Conservation (phyloP, 1,140 invertebrate genomes). For the Camponotus floridanus region DNA sequence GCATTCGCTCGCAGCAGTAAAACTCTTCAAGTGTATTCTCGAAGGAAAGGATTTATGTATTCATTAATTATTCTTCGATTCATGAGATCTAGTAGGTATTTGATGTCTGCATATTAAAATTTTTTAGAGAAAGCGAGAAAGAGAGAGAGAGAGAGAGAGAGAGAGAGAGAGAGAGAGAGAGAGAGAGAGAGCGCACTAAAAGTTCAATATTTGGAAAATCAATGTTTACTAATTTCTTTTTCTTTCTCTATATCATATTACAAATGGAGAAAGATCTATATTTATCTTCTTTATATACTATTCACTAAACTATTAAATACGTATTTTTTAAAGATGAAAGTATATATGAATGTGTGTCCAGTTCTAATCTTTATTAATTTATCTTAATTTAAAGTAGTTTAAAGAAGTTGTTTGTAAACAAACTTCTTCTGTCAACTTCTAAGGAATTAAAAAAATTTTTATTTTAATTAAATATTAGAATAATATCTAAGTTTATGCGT, state of each 20-base stretch:
- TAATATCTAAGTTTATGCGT: no score
- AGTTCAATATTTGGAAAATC: background rate
- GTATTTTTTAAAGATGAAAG: no score
- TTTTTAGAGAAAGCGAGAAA: background rate
- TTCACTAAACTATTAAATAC: no score
- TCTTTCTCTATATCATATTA: background rate
- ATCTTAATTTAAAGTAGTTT: no score
- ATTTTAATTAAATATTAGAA: no score
- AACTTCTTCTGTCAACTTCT: no score
- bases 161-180: background rate
- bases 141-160: background rate
- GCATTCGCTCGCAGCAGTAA: background rate
- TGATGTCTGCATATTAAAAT: background rate
- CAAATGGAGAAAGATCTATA: background rate
- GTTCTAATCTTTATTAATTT: no score
- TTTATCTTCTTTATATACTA: background rate
- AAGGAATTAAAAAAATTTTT: no score
- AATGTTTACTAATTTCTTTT: background rate
- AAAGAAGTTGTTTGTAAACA: background rate
- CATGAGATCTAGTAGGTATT: constrained; percentile 2
- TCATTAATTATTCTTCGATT: background rate
- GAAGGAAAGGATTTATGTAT: constrained; percentile 23
- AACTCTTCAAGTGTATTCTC: background rate
- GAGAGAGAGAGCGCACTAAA: background rate
- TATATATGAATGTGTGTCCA: no score